Evolutionary conservation across 2,113 vertebrate species (phyloP).

Genomic region (Actenoides hombroni): DNA sequence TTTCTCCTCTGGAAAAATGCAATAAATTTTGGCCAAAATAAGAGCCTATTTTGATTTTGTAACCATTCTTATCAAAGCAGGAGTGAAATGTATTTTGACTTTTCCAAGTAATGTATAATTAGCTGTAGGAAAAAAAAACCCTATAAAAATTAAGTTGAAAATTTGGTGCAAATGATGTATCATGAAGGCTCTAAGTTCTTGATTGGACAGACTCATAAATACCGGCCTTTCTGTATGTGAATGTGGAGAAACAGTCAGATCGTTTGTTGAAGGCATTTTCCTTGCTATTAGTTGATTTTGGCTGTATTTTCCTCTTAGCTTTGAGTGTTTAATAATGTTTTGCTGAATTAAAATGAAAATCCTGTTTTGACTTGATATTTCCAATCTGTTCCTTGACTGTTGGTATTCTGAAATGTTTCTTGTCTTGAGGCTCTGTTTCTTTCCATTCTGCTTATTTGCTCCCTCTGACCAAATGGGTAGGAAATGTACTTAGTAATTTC

Average conservation of each 20-base stretch:
- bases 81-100: neutral
- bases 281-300: neutral
- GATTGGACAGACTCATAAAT: neutral
- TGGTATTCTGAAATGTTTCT: neutral
- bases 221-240: neutral
- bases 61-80: neutral
- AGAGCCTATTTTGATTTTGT: neutral
- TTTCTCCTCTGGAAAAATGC: conserved; percentile 12
- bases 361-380: neutral
- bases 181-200: neutral
- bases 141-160: neutral
- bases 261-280: neutral
- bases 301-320: neutral
- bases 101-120: neutral
- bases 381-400: neutral
- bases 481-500: neutral
- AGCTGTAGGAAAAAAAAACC: neutral
- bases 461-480: neutral
- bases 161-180: neutral
- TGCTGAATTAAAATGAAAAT: neutral
- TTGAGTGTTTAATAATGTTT: neutral
- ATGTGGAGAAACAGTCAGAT: neutral
- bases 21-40: neutral
- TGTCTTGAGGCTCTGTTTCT: neutral
- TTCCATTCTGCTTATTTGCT: neutral